These are phyloP conservation scores for Phasianus colchicus DNA, from an alignment of 2,113 vertebrate genomes.

Conservation along the genomic window DNA sequence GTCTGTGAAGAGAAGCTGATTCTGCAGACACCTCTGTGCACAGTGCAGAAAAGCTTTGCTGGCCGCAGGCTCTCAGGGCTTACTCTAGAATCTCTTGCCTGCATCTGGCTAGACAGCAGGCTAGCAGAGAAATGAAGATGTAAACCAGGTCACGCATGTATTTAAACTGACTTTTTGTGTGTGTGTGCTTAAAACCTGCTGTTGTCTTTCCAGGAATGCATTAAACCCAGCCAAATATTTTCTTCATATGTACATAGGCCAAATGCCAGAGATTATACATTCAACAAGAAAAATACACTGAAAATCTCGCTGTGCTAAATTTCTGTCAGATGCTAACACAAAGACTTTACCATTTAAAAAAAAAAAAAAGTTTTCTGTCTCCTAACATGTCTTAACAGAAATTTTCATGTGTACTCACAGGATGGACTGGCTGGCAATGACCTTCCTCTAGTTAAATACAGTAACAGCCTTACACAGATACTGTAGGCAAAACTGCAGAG, in stretches of 20 bases:
- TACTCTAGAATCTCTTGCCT: background rate
- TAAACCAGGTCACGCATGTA: background rate
- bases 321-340: background rate
- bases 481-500: background rate
- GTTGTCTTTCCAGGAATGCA: conserved; percentile 35
- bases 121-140: background rate
- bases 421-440: background rate
- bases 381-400: background rate
- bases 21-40: background rate
- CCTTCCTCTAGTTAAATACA: background rate
- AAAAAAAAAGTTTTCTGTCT: background rate
- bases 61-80: background rate
- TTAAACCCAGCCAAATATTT: conserved; percentile 26
- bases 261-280: background rate
- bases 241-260: background rate
- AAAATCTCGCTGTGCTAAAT: background rate
- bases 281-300: background rate
- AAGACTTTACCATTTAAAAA: background rate
- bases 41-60: background rate
- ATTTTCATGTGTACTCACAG: background rate
- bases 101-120: background rate
- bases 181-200: conserved; percentile 7
- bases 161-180: conserved; percentile 14
- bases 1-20: background rate
- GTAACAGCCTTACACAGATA: background rate